Conservation (phyloP, 2,888 invertebrate genomes). For the Yponomeuta malinellus region DNA sequence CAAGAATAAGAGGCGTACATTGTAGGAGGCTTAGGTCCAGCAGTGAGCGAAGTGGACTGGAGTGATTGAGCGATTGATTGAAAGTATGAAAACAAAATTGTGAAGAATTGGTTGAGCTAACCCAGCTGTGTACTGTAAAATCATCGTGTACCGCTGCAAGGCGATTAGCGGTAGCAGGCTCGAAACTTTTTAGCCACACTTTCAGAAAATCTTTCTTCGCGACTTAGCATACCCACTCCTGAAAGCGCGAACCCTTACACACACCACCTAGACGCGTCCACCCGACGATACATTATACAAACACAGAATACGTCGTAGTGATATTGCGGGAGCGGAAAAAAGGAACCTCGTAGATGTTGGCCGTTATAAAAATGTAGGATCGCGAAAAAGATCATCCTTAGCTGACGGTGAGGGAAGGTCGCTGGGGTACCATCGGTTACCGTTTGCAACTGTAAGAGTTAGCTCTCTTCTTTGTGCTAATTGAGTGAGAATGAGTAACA, state of each 20-base stretch:
- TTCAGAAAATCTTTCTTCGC: not conserved
- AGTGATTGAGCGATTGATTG: too few relatives aligned
- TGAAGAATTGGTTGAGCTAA: too few relatives aligned
- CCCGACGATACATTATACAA: constrained; percentile 2
- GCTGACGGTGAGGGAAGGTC: constrained; percentile 19
- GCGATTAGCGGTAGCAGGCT: too few relatives aligned
- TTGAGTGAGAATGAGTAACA: too few relatives aligned
- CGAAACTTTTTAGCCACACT: too few relatives aligned
- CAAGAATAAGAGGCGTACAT: too few relatives aligned
- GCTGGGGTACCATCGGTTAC: constrained; percentile 8
- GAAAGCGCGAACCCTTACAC: not conserved
- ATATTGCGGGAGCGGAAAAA: constrained; percentile 30
- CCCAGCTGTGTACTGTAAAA: too few relatives aligned
- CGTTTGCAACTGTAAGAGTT: not conserved
- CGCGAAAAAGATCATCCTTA: constrained; percentile 72
- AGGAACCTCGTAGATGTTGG: constrained; percentile 41
- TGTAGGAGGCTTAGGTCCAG: too few relatives aligned
- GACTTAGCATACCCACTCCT: not conserved
- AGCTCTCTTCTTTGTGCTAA: too few relatives aligned
- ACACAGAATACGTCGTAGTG: constrained; percentile 19
- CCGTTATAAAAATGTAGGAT: constrained; percentile 74
- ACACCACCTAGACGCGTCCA: not conserved
- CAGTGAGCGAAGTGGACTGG: too few relatives aligned
- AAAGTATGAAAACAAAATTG: too few relatives aligned
- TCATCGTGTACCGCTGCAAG: too few relatives aligned